Percentiles rank a stretch among this genome's conserved stretches.
phyloP scores from a whole-genome alignment of 2,797 vertebrate genomes.

The Tragopan temminckii region DNA sequence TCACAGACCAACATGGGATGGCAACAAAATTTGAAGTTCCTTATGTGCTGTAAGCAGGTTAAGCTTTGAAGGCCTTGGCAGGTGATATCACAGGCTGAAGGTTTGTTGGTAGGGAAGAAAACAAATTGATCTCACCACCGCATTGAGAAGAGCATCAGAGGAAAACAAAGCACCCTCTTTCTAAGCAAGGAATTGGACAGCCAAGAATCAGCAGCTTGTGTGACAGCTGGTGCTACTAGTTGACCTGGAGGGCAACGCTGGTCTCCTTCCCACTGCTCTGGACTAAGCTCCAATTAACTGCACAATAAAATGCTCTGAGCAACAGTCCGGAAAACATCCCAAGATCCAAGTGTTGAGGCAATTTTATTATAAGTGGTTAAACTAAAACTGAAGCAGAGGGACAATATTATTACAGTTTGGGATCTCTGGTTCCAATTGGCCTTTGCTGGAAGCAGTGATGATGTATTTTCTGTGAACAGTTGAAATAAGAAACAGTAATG shows the following conservation, averaged over 20 bases:
- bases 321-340: slow-evolving; percentile 29
- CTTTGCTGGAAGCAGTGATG: not conserved
- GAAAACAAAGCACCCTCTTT: slow-evolving; percentile 2
- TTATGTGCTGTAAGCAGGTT: not conserved
- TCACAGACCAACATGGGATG: not conserved
- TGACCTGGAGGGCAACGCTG: slow-evolving; percentile 41
- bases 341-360: slow-evolving; percentile 19
- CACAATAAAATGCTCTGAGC: slow-evolving; percentile 11
- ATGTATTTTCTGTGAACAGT: not conserved
- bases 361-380: slow-evolving; percentile 46
- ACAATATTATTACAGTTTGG: not conserved
- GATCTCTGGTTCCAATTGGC: not conserved
- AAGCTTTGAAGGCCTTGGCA: not conserved
- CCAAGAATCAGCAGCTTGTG: slow-evolving; percentile 59
- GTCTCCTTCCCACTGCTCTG: not conserved
- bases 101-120: not conserved
- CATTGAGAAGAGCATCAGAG: not conserved
- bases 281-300: slow-evolving; percentile 36
- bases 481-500: not conserved
- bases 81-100: slow-evolving; percentile 1
- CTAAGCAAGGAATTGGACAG: not conserved
- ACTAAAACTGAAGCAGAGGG: slow-evolving; percentile 46
- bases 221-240: slow-evolving; percentile 56
- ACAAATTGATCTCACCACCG: not conserved
- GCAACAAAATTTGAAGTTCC: not conserved